A percentile compares a stretch with the other conserved stretches of the same genome.
phyloP scores from a whole-genome alignment of 2,113 vertebrate species.

The Nematolebias whitei region DNA sequence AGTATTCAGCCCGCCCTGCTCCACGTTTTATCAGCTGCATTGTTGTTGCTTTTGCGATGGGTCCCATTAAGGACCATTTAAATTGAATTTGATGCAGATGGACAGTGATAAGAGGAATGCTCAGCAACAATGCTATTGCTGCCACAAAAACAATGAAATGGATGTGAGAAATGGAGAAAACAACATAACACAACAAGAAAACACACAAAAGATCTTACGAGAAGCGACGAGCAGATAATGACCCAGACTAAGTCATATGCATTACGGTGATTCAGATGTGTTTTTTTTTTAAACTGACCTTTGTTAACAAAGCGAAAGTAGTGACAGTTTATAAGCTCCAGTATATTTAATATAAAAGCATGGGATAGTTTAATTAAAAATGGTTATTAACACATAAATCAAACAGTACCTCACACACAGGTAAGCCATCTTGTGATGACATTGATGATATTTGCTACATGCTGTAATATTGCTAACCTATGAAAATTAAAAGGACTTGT shows the following conservation, averaged over 20 bases:
- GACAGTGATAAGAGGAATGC: background rate
- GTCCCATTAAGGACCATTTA: conserved; percentile 32
- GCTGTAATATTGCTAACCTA: no score
- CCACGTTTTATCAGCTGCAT: conserved; percentile 3
- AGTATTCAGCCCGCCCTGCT: conserved; percentile 5
- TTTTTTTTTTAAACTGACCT: conserved; percentile 4
- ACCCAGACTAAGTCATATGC: background rate
- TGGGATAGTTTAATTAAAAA: no score
- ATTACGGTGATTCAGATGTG: conserved; percentile 5
- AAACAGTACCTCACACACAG: no score
- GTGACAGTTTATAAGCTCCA: background rate
- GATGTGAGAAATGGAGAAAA: background rate
- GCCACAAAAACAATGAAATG: background rate
- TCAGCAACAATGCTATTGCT: conserved; percentile 9
- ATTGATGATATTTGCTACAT: no score
- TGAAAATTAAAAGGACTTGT: no score
- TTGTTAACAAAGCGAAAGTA: background rate
- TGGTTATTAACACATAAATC: no score
- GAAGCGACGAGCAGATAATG: background rate
- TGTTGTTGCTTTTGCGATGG: conserved; percentile 4
- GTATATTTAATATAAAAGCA: no score
- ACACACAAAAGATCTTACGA: background rate
- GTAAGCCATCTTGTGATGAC: no score
- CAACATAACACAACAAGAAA: background rate
- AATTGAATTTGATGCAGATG: conserved; percentile 23